phyloP scores from a whole-genome alignment of 1,140 invertebrate species.

The Penaeus chinensis region DNA sequence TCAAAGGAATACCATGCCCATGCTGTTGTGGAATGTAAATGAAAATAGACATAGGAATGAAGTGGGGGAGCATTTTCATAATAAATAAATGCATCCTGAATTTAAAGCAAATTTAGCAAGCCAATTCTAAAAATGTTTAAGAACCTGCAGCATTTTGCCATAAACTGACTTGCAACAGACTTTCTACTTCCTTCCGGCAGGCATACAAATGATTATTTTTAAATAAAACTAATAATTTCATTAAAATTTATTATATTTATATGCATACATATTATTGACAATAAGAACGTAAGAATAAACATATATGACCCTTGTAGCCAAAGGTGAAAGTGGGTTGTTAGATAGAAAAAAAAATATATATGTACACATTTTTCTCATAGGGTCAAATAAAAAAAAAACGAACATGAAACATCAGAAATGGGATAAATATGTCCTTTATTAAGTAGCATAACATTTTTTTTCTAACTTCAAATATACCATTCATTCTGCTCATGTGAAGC shows the following conservation, averaged over 20 bases:
- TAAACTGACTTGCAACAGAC: too few species aligned
- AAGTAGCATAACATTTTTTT: slow-evolving; percentile 23
- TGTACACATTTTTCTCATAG: slow-evolving; percentile 37
- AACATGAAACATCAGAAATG: slow-evolving; percentile 50
- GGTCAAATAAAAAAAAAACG: slow-evolving; percentile 49
- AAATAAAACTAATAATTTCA: slow-evolving; percentile 33
- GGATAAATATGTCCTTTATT: too few species aligned
- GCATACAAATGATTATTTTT: not conserved
- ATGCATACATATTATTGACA: slow-evolving; percentile 59
- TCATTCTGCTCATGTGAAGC: too few species aligned
- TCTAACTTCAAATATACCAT: not conserved
- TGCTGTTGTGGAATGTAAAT: too few species aligned
- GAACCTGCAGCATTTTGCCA: too few species aligned
- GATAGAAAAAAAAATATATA: slow-evolving; percentile 53
- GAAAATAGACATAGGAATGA: too few species aligned
- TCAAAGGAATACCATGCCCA: too few species aligned
- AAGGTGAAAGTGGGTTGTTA: slow-evolving; percentile 47
- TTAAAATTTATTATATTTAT: slow-evolving; percentile 60
- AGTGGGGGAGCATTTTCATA: too few species aligned
- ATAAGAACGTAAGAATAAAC: slow-evolving; percentile 50
- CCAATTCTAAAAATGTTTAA: too few species aligned
- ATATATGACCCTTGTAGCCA: slow-evolving; percentile 59
- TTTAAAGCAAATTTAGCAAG: too few species aligned
- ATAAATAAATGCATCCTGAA: too few species aligned
- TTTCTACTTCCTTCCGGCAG: too few species aligned